Conservation (phyloP, 1,140 invertebrate genomes). For the Leptoteleia sp. region DNA sequence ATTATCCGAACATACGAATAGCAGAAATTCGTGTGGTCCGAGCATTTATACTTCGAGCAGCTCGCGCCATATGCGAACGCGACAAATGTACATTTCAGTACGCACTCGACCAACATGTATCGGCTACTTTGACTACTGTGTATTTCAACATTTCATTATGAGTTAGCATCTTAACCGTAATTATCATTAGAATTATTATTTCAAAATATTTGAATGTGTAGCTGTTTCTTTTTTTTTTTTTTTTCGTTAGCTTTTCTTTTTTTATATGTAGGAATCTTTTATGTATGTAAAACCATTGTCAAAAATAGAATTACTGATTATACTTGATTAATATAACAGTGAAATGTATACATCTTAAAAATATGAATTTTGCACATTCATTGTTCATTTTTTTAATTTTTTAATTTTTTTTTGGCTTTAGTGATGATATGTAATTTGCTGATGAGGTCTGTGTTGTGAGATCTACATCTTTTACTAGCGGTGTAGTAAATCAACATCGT, state of each 20-base stretch:
- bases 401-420: slow-evolving; percentile 50
- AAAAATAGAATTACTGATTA: slow-evolving; percentile 66
- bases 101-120: slow-evolving; percentile 54
- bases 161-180: slow-evolving; percentile 56
- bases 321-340: slow-evolving; percentile 63
- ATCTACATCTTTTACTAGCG: slow-evolving; percentile 24
- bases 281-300: slow-evolving; percentile 63
- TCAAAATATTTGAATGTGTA: slow-evolving; percentile 65
- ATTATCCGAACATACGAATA: slow-evolving; percentile 33
- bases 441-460: slow-evolving; percentile 65
- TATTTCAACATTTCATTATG: slow-evolving; percentile 61
- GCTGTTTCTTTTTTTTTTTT: slow-evolving; percentile 30
- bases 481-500: slow-evolving; percentile 21
- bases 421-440: slow-evolving; percentile 66
- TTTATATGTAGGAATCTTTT: slow-evolving; percentile 52
- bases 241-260: slow-evolving; percentile 6
- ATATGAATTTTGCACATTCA: slow-evolving; percentile 64
- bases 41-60: slow-evolving; percentile 34
- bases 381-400: slow-evolving; percentile 49
- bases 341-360: slow-evolving; percentile 66
- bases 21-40: slow-evolving; percentile 32
- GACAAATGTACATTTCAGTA: slow-evolving; percentile 45
- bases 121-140: slow-evolving; percentile 56
- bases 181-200: slow-evolving; percentile 65
- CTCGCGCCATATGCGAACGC: slow-evolving; percentile 32